Evolutionary conservation across 2,113 vertebrate genomes (phyloP).

Genomic region (Boleophthalmus pectinirostris): DNA sequence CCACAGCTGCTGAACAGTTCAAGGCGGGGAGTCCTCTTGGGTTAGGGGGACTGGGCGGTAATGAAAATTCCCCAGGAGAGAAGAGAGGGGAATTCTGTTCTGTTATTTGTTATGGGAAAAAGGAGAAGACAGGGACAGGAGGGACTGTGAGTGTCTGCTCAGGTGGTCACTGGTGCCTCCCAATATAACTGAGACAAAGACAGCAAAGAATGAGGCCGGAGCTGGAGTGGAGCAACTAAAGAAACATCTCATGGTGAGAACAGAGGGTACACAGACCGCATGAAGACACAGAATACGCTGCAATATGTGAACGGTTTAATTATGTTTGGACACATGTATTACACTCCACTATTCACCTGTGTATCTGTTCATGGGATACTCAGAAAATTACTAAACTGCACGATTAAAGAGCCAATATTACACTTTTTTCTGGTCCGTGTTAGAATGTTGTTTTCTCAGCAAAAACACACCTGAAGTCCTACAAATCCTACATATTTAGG

Average conservation of each 20-base stretch:
- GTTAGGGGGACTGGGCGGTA: constrained; percentile 71
- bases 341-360: not conserved
- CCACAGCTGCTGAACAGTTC: constrained; percentile 78
- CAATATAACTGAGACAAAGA: constrained; percentile 48
- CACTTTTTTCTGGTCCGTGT: no score
- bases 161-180: constrained; percentile 70
- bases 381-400: no score
- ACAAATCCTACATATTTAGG: no score
- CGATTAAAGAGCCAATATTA: no score
- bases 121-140: constrained; percentile 71
- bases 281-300: not conserved
- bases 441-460: no score
- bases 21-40: constrained; percentile 74
- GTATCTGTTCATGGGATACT: no score
- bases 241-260: constrained; percentile 60
- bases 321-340: not conserved
- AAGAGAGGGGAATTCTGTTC: constrained; percentile 72
- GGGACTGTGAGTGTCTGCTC: constrained; percentile 51
- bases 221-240: constrained; percentile 46
- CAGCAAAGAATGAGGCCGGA: constrained; percentile 38
- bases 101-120: constrained; percentile 82
- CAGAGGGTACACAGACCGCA: constrained; percentile 36
- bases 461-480: no score
- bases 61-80: constrained; percentile 77
- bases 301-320: not conserved